Evolutionary conservation across 2,113 vertebrate genomes (phyloP).

Genomic region (Melanerpes formicivorus): DNA sequence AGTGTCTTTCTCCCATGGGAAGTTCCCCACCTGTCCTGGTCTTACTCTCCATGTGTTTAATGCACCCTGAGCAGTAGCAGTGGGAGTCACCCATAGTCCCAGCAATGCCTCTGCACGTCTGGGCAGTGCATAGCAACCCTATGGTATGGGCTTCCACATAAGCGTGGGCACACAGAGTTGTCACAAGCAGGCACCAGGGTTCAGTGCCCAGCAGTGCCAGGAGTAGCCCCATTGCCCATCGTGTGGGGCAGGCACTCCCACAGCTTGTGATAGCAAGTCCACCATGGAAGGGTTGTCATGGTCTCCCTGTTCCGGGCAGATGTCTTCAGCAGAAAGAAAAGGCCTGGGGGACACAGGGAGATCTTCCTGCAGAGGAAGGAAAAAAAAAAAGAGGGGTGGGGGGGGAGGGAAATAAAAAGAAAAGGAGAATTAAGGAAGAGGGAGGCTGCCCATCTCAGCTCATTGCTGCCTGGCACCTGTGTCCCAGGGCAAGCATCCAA

Average conservation of each 20-base stretch:
- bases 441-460: background rate
- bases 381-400: rapidly evolving
- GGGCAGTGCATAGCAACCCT: background rate
- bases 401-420: no score
- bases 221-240: background rate
- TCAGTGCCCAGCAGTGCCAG: rapidly evolving
- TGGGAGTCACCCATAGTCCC: background rate
- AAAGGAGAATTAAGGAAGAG: background rate
- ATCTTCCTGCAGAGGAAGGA: background rate
- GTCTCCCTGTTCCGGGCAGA: background rate
- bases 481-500: slow-evolving; percentile 60
- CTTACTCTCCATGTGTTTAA: no score
- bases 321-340: background rate
- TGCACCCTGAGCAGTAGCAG: background rate
- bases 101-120: background rate
- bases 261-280: rapidly evolving
- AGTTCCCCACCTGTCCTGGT: no score
- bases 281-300: rapidly evolving
- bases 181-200: rapidly evolving
- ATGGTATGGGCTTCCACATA: rapidly evolving
- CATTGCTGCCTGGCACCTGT: slow-evolving; percentile 65
- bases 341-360: background rate
- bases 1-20: no score
- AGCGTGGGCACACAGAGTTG: background rate
- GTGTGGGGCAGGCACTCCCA: background rate